These are phyloP conservation scores for Salvelinus namaycush DNA, from an alignment of 2,113 vertebrate species.

Conservation along the genomic window DNA sequence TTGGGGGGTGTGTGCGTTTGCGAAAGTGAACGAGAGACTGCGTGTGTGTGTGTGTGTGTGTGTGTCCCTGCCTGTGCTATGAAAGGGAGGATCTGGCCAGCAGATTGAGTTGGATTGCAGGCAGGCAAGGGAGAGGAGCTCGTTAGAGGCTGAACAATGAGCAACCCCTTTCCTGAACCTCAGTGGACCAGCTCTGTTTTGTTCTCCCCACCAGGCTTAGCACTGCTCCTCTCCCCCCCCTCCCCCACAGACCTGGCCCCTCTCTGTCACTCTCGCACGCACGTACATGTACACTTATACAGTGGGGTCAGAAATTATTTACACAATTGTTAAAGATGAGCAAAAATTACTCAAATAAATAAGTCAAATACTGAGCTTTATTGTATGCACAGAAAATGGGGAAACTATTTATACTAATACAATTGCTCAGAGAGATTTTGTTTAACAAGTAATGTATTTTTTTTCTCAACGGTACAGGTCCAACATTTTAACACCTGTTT, in stretches of 20 bases:
- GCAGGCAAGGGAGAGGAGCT: conserved; percentile 58
- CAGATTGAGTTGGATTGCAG: conserved; percentile 66
- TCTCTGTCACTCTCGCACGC: too few relatives aligned
- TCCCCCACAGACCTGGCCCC: background rate
- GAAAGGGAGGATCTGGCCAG: conserved; percentile 66
- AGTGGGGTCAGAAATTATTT: too few relatives aligned
- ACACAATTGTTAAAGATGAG: too few relatives aligned
- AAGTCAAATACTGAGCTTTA: too few relatives aligned
- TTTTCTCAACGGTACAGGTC: too few relatives aligned
- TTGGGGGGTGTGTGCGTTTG: conserved; percentile 49
- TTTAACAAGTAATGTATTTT: too few relatives aligned
- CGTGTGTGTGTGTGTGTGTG: conserved; percentile 17
- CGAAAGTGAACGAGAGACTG: conserved; percentile 3
- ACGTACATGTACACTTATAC: too few relatives aligned
- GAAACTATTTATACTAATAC: too few relatives aligned
- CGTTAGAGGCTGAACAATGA: conserved; percentile 74
- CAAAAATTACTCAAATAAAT: too few relatives aligned
- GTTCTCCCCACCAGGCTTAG: background rate
- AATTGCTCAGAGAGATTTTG: too few relatives aligned
- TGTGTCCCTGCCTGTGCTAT: conserved; percentile 34
- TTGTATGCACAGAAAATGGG: too few relatives aligned
- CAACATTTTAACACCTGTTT: too few relatives aligned
- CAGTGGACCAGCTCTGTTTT: conserved; percentile 10
- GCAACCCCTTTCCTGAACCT: conserved; percentile 43
- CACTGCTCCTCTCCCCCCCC: background rate